Conservation (phyloP, 2,888 invertebrate species). For the Celastrina argiolus region DNA sequence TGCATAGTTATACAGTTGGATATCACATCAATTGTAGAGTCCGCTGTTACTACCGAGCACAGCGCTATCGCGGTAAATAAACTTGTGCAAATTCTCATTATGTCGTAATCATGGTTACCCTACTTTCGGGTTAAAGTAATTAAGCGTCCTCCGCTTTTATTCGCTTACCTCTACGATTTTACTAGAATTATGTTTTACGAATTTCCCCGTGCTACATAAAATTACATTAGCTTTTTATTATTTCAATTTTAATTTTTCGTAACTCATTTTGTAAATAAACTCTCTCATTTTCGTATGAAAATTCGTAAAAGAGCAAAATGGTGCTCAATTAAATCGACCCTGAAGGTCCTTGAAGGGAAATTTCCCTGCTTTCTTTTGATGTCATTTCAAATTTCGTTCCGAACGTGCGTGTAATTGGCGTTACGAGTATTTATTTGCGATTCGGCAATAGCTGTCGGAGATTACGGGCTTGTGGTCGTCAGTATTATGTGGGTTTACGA, state of each 20-base stretch:
- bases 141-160: slow-evolving; percentile 19
- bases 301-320: not conserved
- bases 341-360: not conserved
- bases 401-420: not conserved
- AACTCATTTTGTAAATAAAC: not conserved
- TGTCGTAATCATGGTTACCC: slow-evolving; percentile 18
- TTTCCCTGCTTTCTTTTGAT: slow-evolving; percentile 1
- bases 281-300: too few relatives aligned
- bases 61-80: slow-evolving; percentile 1
- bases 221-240: slow-evolving; percentile 1
- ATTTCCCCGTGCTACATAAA: not conserved
- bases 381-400: not conserved
- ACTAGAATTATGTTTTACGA: slow-evolving; percentile 11
- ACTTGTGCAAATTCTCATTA: slow-evolving; percentile 6
- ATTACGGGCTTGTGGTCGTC: slow-evolving; percentile 9
- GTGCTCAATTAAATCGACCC: not conserved
- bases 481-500: not conserved
- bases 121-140: slow-evolving; percentile 18
- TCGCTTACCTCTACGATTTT: slow-evolving; percentile 18
- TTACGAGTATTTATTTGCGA: not conserved
- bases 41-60: not conserved
- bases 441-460: not conserved
- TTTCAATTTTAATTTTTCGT: not conserved
- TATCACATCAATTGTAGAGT: slow-evolving; percentile 4
- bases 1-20: not conserved